Percentiles rank a stretch among this genome's conserved stretches.
phyloP scores from a whole-genome alignment of 2,113 vertebrate genomes.

The Megaceryle maxima region DNA sequence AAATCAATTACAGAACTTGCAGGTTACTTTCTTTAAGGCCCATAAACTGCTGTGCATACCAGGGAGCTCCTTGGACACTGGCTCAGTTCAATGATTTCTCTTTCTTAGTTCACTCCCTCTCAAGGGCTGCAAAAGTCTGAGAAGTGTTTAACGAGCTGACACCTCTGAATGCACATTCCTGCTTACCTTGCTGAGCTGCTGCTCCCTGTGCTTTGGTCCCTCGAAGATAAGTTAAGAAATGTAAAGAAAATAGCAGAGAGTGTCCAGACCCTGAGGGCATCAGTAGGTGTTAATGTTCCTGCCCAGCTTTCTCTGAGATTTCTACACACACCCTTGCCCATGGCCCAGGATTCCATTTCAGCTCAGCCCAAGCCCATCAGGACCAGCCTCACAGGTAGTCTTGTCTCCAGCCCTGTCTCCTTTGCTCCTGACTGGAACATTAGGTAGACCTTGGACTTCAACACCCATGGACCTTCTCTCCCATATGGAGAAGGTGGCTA shows the following conservation, averaged over 20 bases:
- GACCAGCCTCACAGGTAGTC: background rate
- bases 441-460: background rate
- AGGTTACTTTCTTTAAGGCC: background rate
- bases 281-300: background rate
- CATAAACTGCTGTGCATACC: background rate
- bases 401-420: background rate
- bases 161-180: constrained; percentile 31
- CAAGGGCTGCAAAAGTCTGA: constrained; percentile 4
- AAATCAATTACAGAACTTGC: constrained; percentile 1
- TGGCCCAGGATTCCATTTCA: background rate
- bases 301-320: background rate
- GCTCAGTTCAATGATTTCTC: background rate
- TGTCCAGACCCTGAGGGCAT: background rate
- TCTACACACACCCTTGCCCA: accelerated
- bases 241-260: background rate
- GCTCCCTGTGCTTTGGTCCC: background rate
- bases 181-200: background rate
- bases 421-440: background rate
- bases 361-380: background rate
- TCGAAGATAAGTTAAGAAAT: background rate
- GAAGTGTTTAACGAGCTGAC: constrained; percentile 47
- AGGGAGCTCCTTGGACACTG: background rate
- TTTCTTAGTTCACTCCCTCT: background rate
- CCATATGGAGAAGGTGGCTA: background rate
- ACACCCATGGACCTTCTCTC: background rate